Percentiles rank a stretch among this genome's conserved stretches.
Conservation (phyloP, 2,888 invertebrate species). For the Myopa tessellatipennis region DNA sequence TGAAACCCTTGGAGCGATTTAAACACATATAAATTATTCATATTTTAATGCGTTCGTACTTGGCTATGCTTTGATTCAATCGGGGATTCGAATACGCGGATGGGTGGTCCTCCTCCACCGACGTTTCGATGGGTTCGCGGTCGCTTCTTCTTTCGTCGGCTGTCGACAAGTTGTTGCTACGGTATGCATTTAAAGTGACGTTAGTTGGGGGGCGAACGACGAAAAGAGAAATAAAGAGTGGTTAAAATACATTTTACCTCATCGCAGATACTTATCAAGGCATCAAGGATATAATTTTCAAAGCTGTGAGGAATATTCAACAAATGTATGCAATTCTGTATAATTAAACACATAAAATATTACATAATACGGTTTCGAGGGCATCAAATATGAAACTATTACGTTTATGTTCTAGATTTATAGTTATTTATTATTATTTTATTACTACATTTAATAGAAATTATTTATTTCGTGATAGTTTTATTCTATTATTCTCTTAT, state of each 20-base stretch:
- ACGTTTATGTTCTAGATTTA: no score
- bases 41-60: slow-evolving; percentile 43
- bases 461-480: no score
- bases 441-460: no score
- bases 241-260: neutral
- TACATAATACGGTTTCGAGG: no score
- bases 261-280: neutral
- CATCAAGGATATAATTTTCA: no score
- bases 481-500: no score
- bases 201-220: neutral
- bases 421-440: no score
- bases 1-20: slow-evolving; percentile 41
- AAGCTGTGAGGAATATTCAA: no score
- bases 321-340: no score
- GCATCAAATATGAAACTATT: no score
- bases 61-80: slow-evolving; percentile 15
- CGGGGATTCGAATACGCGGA: neutral
- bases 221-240: neutral
- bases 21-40: slow-evolving; percentile 43
- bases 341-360: no score
- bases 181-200: neutral
- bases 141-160: neutral
- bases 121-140: neutral
- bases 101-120: neutral
- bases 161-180: slow-evolving; percentile 23